Conservation (phyloP, 2,113 vertebrate genomes). For the Myotis davidii region DNA sequence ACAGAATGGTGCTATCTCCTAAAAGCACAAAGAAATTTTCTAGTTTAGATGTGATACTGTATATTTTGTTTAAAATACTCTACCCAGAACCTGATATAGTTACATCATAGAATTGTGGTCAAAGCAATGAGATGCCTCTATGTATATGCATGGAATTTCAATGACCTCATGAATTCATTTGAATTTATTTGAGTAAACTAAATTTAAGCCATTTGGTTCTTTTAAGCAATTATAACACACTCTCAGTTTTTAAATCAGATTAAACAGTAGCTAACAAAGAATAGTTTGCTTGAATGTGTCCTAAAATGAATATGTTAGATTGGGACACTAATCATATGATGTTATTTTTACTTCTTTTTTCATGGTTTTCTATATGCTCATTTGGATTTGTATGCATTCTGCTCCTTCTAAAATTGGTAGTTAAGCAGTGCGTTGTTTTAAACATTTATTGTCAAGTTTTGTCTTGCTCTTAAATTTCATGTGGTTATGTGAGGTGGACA, state of each 20-base stretch:
- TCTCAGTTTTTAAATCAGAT: background rate
- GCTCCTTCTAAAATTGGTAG: constrained; percentile 69
- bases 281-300: background rate
- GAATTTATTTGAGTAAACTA: constrained; percentile 19
- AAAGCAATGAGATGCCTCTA: background rate
- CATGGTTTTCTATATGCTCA: constrained; percentile 30
- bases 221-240: background rate
- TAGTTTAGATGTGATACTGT: background rate
- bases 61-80: constrained; percentile 2
- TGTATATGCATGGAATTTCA: background rate
- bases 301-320: constrained; percentile 40
- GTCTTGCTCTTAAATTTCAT: constrained; percentile 65
- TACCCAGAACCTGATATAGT: background rate
- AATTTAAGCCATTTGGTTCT: background rate
- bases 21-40: constrained; percentile 3
- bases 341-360: constrained; percentile 49
- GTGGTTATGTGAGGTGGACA: constrained; percentile 37
- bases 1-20: background rate
- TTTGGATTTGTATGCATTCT: constrained; percentile 70
- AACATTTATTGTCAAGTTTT: constrained; percentile 72
- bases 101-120: background rate
- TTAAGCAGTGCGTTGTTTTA: constrained; percentile 69
- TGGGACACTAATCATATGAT: background rate
- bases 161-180: background rate
- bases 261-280: background rate